phyloP scores from a whole-genome alignment of 2,113 vertebrate species.

The Gallinago paraguaiae region DNA sequence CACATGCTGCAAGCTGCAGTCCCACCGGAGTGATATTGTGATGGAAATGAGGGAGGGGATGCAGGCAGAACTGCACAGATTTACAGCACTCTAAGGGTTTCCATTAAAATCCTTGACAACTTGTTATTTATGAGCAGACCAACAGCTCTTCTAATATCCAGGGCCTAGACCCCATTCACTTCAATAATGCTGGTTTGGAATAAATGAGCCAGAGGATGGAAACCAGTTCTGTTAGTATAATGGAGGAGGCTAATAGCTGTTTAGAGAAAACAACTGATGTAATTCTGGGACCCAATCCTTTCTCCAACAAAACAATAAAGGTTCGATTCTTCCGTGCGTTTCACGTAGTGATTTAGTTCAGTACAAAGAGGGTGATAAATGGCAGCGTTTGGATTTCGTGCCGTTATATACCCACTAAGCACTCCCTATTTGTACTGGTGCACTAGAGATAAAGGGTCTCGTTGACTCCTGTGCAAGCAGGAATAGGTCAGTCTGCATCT shows the following conservation, averaged over 20 bases:
- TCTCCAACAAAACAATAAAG: not conserved
- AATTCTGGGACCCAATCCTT: not conserved
- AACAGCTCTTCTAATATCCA: constrained; percentile 48
- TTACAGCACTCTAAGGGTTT: constrained; percentile 69
- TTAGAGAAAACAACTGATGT: constrained; percentile 44
- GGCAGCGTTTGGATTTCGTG: not conserved
- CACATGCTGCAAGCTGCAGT: constrained; percentile 27
- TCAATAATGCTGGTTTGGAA: constrained; percentile 27
- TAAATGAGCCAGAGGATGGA: constrained; percentile 33
- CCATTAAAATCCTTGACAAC: constrained; percentile 72
- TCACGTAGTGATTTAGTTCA: not conserved
- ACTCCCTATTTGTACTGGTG: not conserved
- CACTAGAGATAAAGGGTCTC: not conserved
- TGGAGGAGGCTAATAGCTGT: constrained; percentile 23
- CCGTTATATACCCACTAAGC: not conserved
- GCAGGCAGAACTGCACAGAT: constrained; percentile 57
- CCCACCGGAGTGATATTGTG: constrained; percentile 69
- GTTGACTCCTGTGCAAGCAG: not conserved
- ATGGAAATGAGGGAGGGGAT: constrained; percentile 74
- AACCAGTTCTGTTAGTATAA: constrained; percentile 35
- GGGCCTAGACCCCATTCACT: constrained; percentile 46
- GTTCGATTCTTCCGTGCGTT: not conserved
- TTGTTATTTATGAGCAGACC: constrained; percentile 64
- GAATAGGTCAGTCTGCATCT: not conserved
- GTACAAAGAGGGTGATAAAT: not conserved